Evolutionary conservation across 2,888 invertebrate genomes (phyloP), one percentile per base, ranked within the genome.

Genomic region (Zeuzera pyrina): DNA sequence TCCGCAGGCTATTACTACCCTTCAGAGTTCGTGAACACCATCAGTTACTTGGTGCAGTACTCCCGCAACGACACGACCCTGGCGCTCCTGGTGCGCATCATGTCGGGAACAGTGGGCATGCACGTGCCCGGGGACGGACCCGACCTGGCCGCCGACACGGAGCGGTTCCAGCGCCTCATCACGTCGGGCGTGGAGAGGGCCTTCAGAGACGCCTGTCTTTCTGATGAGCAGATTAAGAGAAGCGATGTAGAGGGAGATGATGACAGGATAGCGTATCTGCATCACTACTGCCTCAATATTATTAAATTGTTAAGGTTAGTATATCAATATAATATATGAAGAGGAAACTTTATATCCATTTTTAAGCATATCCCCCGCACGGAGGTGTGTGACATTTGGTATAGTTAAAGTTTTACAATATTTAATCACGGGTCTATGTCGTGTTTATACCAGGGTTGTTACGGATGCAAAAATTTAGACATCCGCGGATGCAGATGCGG

Each of bases 1-100:
- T n/a, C n/a, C n/a, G 5, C 76, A 76, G 89, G 89, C 40, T 85
- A 86, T 47, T 85, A 84, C 33, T 85, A 87, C 43, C 86, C 88
- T 1, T 85, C 88, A 1, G 84, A 88, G 38, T 78, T 90, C 31
- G 83, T 90, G 1, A 85, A 84, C 46, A 86, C 88, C 0, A 81
- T 87, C 3, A 85, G 87, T 33, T 87, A 79, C 48, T 59, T 90
- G 7, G 70, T 91, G 2, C 85, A 87, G 52, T 86, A 88, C 47
- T 86, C 88, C 0, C 74, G 85, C 29, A 83, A 77, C 12, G 81
- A 85, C 29, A 79, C 85, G 4, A 88, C 89, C 4, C 58, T 91
- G 15, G 88, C 87, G 0, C 71, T 89, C 0, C 51, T 90, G 10
- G 84, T 90, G 1, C 79, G 87, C 7, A 85, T 90, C 11, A 74